Evolutionary conservation across 2,888 invertebrate species (phyloP).

Genomic region (Monochamus alternatus): DNA sequence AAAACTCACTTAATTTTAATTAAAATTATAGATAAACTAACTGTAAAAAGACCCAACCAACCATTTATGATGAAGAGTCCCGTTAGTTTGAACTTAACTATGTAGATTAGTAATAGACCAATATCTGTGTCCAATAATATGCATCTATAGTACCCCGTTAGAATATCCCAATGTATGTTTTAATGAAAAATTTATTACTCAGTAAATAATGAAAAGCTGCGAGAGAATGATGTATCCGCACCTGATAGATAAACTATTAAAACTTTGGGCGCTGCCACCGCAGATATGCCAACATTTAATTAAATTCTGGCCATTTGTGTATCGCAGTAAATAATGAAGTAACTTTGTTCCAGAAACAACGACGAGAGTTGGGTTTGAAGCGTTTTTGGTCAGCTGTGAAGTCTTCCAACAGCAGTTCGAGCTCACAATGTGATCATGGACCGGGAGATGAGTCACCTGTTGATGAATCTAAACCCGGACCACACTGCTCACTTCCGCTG

Average conservation of each 20-base stretch:
- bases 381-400: slow-evolving; percentile 71
- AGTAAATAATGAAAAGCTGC: too few species aligned
- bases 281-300: background rate
- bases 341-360: slow-evolving; percentile 72
- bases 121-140: too few species aligned
- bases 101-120: too few species aligned
- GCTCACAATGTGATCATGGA: slow-evolving; percentile 66
- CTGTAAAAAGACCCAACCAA: too few species aligned
- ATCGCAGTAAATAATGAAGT: slow-evolving; percentile 3
- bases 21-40: too few species aligned
- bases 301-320: background rate
- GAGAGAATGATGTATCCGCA: background rate
- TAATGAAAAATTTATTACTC: too few species aligned
- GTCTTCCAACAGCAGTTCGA: slow-evolving; percentile 68
- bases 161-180: too few species aligned
- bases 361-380: slow-evolving; percentile 70
- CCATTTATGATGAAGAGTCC: too few species aligned
- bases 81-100: too few species aligned
- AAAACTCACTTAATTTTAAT: too few species aligned
- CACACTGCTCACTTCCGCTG: slow-evolving; percentile 74
- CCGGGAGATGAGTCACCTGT: slow-evolving; percentile 58
- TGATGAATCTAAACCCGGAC: slow-evolving; percentile 66
- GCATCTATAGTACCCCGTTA: too few species aligned
- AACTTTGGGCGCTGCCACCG: slow-evolving; percentile 1
- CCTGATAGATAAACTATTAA: background rate